Base-by-base conservation (phyloP, 2,888 invertebrate species). In the Lordiphosa fenestrarum region DNA sequence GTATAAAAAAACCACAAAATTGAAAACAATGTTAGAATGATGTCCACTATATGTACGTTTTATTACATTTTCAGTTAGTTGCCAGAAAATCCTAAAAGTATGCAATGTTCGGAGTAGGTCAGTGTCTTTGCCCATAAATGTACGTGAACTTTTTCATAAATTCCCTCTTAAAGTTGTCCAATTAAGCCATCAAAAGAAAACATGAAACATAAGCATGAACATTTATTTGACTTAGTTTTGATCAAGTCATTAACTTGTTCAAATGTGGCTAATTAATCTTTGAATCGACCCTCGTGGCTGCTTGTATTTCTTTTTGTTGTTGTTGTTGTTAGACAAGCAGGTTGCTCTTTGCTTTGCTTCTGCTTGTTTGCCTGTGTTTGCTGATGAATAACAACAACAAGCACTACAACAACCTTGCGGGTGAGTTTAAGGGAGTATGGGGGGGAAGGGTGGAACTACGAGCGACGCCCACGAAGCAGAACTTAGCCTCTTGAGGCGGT, bases 321-420 rank as follows among this genome's bases (percentile, higher is more conserved):
- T 47, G 36, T 54, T 53, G 10, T 38, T 35, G 51, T 37, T 41
- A 76, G 84, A 73, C 84, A 64, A 76, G 83, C 83, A 84, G 74
- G 74, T 84, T 77, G 78, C 71, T 71, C 71, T 73, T 77, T 77
- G 60, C 70, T 40, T 58, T 57, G 71, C 67, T 66, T 67, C 67
- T 65, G 65, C 83, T 67, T 64, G 73, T 63, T 59, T 73, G 77
- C 70, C 60, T 63, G 56, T 80, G 74, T 78, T 75, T 68, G 80
- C 72, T 59, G 56, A 67, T 73, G 71, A 50, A 64, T 52, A 50
- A 64, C 74, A 58, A 48, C 48, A 53, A 46, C 48, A 52, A 46
- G 39, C 54, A 21, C 30, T 37, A 41, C 37, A 41, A 36, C 51
- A 41, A 35, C 36, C 52, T 42, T 44, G 13, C 39, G n/a, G 15